Base-by-base conservation (phyloP, 2,113 vertebrate genomes). In the Conger conger region DNA sequence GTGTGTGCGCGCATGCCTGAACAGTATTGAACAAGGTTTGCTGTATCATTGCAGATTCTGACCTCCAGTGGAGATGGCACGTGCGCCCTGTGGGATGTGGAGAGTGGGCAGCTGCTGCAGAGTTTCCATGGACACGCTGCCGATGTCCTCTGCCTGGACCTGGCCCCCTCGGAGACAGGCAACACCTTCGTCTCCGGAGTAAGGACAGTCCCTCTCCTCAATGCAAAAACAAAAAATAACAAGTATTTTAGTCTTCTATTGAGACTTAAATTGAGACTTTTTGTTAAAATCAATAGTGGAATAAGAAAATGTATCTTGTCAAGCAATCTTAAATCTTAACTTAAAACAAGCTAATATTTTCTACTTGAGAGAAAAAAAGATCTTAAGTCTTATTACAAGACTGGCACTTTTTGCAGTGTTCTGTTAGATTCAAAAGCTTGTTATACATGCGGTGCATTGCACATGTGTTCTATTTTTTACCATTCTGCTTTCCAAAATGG, bases 171-270 rank as follows among this genome's bases (percentile, higher is more conserved):
- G 1, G 98, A 99, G 94, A 99, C 98, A 0, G 98, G 97, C 86
- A 99, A 99, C 93, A 99, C 98, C 0, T 99, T 99, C 84, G 98
- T 99, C 42, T 99, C 98, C 9, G 98, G 98, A 95, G 98, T 99
- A 93, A 97, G 93, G 23, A 86, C 45, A 50, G 45, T 50, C 68
- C 53, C 86, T 68, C 9, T 15, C 35, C n/a, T n/a, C n/a, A n/a
- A n/a, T n/a, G n/a, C n/a, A n/a, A n/a, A n/a, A n/a, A n/a, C n/a
- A n/a, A n/a, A n/a, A n/a, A n/a, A n/a, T n/a, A n/a, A n/a, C n/a
- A n/a, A n/a, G n/a, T n/a, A n/a, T n/a, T n/a, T n/a, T n/a, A n/a
- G n/a, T n/a, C n/a, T n/a, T n/a, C n/a, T n/a, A n/a, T n/a, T n/a
- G n/a, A n/a, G n/a, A n/a, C n/a, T n/a, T n/a, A n/a, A n/a, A n/a